A percentile compares a stretch with the other conserved stretches of the same genome.
These are phyloP conservation scores for Pitta sordida DNA, from an alignment of 2,113 vertebrate species.

Conservation along the genomic window DNA sequence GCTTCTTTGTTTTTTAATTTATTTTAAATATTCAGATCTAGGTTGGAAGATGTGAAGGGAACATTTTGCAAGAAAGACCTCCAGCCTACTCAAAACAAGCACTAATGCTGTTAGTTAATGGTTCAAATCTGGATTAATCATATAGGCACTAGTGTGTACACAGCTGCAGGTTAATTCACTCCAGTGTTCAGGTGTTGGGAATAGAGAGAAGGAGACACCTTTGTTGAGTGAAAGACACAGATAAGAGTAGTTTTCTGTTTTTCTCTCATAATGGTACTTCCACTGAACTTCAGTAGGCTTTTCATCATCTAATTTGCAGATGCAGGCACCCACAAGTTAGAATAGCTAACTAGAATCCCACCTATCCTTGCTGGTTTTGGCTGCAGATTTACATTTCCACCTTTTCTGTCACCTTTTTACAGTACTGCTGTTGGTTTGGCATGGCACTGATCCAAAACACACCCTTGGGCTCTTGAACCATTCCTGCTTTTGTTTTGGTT, in stretches of 20 bases:
- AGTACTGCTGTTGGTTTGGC: neutral
- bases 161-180: neutral
- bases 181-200: neutral
- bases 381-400: neutral
- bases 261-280: neutral
- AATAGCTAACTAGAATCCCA: neutral
- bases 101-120: conserved; percentile 3
- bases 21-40: neutral
- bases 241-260: neutral
- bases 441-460: neutral
- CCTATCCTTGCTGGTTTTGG: neutral
- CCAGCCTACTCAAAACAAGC: conserved; percentile 8
- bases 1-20: neutral
- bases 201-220: neutral
- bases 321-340: neutral
- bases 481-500: neutral
- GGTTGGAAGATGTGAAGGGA: neutral
- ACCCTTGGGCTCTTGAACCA: neutral
- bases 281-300: neutral
- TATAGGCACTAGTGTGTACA: neutral
- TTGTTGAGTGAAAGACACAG: neutral
- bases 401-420: neutral
- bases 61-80: conserved; percentile 10
- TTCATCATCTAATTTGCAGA: neutral
- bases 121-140: conserved; percentile 3